A percentile compares a stretch with the other conserved stretches of the same genome.
Conservation (phyloP, 1,140 invertebrate genomes). For the Heliconius eleuchia region DNA sequence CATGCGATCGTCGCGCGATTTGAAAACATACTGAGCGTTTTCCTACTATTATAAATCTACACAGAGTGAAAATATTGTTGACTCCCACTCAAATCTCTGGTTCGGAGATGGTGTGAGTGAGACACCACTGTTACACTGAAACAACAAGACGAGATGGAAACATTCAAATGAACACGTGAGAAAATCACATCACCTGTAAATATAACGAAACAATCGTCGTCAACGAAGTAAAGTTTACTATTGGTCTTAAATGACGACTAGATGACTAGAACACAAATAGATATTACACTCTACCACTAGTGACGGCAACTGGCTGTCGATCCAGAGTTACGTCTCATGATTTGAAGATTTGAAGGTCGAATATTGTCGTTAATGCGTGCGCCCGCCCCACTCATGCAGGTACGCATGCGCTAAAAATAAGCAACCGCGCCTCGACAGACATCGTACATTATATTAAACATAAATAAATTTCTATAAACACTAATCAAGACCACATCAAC, state of each 20-base stretch:
- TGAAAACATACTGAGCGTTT: conserved; percentile 72
- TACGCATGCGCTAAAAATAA: conserved; percentile 62
- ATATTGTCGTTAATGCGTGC: conserved; percentile 42
- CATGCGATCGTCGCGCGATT: conserved; percentile 55
- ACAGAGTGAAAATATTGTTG: conserved; percentile 69
- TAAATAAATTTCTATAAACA: conserved; percentile 44
- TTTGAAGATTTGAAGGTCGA: conserved; percentile 50
- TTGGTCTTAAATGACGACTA: conserved; percentile 33
- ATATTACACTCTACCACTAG: conserved; percentile 49
- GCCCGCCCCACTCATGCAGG: conserved; percentile 51
- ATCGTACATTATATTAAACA: conserved; percentile 46
- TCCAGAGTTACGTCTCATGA: conserved; percentile 53
- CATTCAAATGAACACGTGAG: conserved; percentile 59
- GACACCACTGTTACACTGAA: conserved; percentile 59
- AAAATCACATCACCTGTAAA: conserved; percentile 67
- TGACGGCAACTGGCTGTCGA: conserved; percentile 51
- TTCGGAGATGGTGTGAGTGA: conserved; percentile 57
- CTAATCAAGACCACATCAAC: background rate
- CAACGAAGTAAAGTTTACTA: conserved; percentile 28
- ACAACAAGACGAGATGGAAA: conserved; percentile 48
- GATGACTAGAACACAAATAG: conserved; percentile 40
- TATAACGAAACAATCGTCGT: conserved; percentile 49
- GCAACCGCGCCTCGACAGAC: conserved; percentile 33
- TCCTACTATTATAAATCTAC: conserved; percentile 62
- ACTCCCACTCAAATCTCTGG: conserved; percentile 58